Base-by-base conservation (phyloP, 2,888 invertebrate species). In the Sepioteuthis lessoniana region DNA sequence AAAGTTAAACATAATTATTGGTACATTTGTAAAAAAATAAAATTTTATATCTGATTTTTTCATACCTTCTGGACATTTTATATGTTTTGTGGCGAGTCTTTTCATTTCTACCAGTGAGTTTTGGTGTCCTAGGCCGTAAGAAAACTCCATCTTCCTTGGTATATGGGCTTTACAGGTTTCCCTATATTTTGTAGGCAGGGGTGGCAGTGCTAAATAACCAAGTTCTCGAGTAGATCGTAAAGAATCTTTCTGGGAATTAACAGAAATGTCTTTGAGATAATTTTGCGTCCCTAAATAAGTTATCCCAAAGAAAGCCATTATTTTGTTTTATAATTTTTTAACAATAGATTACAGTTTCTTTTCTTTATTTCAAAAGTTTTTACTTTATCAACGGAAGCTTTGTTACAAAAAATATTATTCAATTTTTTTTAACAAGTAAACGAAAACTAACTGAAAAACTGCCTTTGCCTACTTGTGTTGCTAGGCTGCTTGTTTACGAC, bases 281-380 rank as follows among this genome's bases (percentile, higher is more conserved):
- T 97, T 96, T 94, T 97, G 97, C 93, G 97, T 97, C 0, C 97
- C 97, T 8, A 97, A 94, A 50, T 96, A 96, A 13, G 97, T 96
- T 2, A 97, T 93, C 47, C 97, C 97, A 94, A 97, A 97, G 94
- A 97, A 97, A 50, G 97, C 95, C 97, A 97, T 97, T 13, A 16
- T 31, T n/a, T 38, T 31, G 42, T 91, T 46, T n/a, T 76, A 76
- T 31, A 13, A 28, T 31, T 76, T n/a, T 76, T 76, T 50, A 28
- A 28, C 7, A 76, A 76, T 0, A 76, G 13, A 16, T 13, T 3
- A 8, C 76, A 35, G n/a, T 76, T 76, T 76, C 13, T 16, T n/a
- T 76, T 10, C 10, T 8, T 60, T 28, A 31, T 31, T 28, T 8
- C 25, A n/a, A n/a, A n/a, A n/a, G n/a, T n/a, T n/a, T n/a, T n/a